Evolutionary conservation across 2,113 vertebrate species (phyloP).

Genomic region (Ranitomeya imitator): DNA sequence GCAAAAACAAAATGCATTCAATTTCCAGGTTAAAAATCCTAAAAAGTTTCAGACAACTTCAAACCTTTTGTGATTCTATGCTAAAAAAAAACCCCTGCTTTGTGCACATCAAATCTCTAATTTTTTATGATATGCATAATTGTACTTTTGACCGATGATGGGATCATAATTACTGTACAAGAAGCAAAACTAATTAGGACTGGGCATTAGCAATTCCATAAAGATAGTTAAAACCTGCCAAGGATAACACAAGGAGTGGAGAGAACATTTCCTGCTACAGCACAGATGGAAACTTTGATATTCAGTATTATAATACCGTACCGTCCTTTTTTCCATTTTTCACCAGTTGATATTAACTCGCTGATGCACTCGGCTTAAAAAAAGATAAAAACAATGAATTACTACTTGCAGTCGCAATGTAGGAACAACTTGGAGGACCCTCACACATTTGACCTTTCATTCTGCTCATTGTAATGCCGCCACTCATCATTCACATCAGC

Average conservation of each 20-base stretch:
- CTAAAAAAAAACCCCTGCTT: not conserved
- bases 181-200: conserved; percentile 43
- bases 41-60: conserved; percentile 22
- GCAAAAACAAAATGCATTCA: not conserved
- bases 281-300: conserved; percentile 32
- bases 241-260: conserved; percentile 31
- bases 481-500: conserved; percentile 22
- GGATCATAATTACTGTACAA: conserved; percentile 40
- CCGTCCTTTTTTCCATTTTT: not conserved
- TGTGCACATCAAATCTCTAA: conserved; percentile 22
- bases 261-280: conserved; percentile 27
- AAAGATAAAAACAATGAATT: not conserved
- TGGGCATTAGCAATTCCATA: conserved; percentile 36
- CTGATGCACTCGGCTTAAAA: not conserved
- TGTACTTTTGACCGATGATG: conserved; percentile 46
- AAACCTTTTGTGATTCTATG: not conserved
- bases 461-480: conserved; percentile 1
- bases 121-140: conserved; percentile 43
- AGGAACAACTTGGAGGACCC: not conserved
- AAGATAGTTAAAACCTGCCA: conserved; percentile 44
- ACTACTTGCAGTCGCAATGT: not conserved
- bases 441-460: conserved; percentile 31
- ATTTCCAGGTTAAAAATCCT: not conserved
- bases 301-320: conserved; percentile 4
- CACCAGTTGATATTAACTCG: conserved; percentile 24